phyloP scores from a whole-genome alignment of 2,113 vertebrate genomes.

The Tetrao urogallus region DNA sequence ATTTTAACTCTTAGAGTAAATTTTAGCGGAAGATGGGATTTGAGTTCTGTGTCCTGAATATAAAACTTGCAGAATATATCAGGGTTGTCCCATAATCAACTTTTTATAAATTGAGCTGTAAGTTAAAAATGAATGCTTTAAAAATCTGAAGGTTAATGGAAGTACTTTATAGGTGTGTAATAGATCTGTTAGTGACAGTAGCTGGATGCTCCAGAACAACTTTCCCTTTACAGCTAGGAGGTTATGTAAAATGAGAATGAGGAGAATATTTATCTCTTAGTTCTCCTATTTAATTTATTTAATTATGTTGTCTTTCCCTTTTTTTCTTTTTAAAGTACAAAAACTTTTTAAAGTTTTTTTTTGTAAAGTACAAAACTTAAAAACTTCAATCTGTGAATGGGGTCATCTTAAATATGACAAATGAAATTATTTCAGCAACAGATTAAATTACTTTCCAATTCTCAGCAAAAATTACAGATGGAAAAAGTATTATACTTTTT shows the following conservation, averaged over 20 bases:
- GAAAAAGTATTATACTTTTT: neutral
- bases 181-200: neutral
- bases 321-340: neutral
- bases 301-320: neutral
- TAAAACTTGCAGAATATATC: neutral
- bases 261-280: neutral
- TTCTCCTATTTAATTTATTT: neutral
- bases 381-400: neutral
- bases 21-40: neutral
- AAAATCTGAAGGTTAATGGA: neutral
- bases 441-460: neutral
- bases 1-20: neutral
- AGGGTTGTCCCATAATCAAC: neutral
- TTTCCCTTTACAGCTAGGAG: neutral
- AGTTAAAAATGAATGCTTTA: neutral
- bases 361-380: neutral
- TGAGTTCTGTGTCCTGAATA: neutral
- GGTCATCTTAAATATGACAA: neutral
- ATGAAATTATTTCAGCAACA: neutral
- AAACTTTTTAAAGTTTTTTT: too few relatives aligned
- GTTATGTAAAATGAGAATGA: neutral
- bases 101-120: neutral
- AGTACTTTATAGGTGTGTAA: neutral
- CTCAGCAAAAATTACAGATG: neutral
- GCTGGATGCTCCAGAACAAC: neutral